phyloP scores from a whole-genome alignment of 2,797 vertebrate species.

The Staurois parvus region DNA sequence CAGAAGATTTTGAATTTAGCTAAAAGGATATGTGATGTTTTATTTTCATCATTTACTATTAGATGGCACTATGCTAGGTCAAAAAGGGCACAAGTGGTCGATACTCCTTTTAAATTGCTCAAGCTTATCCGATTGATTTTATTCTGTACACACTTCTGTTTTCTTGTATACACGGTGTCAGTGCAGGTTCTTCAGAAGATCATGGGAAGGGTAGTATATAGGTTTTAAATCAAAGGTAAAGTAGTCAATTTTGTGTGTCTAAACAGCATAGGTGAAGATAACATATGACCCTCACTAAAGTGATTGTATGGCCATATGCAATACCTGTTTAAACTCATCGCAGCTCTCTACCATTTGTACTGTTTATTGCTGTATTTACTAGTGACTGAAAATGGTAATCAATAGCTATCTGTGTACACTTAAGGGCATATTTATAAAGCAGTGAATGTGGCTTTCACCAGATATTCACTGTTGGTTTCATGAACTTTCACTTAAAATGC shows the following conservation, averaged over 20 bases:
- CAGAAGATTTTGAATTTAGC: conserved; percentile 50
- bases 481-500: too few species aligned
- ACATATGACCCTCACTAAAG: conserved; percentile 34
- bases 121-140: conserved; percentile 62
- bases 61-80: conserved; percentile 56
- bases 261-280: conserved; percentile 24
- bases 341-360: neutral
- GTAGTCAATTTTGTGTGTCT: conserved; percentile 55
- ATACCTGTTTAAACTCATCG: conserved; percentile 1
- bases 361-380: too few species aligned
- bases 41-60: conserved; percentile 62
- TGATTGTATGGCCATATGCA: conserved; percentile 22
- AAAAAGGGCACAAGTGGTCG: conserved; percentile 56
- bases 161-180: conserved; percentile 58
- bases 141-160: conserved; percentile 56
- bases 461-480: too few species aligned
- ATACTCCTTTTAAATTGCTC: conserved; percentile 61
- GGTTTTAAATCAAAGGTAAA: conserved; percentile 54
- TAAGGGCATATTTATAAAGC: too few species aligned
- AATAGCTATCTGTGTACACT: too few species aligned
- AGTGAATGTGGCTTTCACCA: too few species aligned
- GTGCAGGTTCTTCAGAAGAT: conserved; percentile 57
- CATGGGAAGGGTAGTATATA: conserved; percentile 48
- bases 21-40: conserved; percentile 61
- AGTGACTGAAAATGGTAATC: too few species aligned